Conservation (phyloP, 2,888 invertebrate species). For the Lithophane socia region DNA sequence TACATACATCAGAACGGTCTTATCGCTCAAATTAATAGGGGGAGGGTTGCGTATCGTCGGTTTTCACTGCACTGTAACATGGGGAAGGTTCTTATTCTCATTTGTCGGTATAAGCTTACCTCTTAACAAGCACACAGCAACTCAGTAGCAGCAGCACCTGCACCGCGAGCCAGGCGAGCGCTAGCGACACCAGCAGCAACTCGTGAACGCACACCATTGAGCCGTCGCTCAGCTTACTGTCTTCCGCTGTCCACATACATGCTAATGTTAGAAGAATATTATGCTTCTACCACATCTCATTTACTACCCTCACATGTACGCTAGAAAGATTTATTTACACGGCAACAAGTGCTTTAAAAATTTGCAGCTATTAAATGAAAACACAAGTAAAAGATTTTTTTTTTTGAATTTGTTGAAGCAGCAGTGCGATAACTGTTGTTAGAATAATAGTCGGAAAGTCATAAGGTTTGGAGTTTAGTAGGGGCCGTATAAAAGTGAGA, state of each 20-base stretch:
- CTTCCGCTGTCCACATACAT: conserved; percentile 71
- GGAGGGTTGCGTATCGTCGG: not conserved
- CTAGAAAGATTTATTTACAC: not conserved
- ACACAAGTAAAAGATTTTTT: not conserved
- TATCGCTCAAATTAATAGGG: not conserved
- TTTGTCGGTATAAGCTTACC: conserved; percentile 71
- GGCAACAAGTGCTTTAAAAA: not conserved
- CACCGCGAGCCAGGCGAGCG: conserved; percentile 91
- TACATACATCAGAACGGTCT: not conserved
- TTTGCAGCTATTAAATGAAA: too few relatives aligned
- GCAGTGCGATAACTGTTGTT: not conserved
- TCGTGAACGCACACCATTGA: conserved; percentile 91
- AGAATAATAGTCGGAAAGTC: not conserved
- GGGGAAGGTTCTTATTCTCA: not conserved
- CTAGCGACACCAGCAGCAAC: conserved; percentile 91
- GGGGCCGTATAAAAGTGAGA: not conserved
- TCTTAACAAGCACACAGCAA: conserved; percentile 89
- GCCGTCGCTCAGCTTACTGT: conserved; percentile 56
- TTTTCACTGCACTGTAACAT: not conserved
- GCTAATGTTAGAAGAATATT: not conserved
- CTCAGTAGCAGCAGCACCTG: conserved; percentile 89
- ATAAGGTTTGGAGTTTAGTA: not conserved
- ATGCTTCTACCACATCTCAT: not conserved
- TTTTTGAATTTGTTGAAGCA: not conserved
- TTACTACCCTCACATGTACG: not conserved